Base-by-base conservation (phyloP, 2,113 vertebrate species). In the Todiramphus chloris region DNA sequence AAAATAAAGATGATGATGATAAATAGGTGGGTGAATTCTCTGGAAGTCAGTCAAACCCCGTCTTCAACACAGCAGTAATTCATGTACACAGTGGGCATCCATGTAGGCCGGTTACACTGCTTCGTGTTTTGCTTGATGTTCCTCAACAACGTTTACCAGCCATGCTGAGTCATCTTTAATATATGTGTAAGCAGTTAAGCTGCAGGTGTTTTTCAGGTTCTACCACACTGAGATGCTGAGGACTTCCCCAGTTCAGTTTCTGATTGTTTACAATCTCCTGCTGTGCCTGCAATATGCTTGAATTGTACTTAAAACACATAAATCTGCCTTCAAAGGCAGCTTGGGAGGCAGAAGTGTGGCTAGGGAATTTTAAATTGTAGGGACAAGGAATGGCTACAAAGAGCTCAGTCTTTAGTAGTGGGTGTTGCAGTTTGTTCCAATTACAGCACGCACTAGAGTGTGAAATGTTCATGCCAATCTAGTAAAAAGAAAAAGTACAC, bases 321-420 rank as follows among this genome's bases (percentile, higher is more conserved):
- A 98, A 98, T 98, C 96, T 97, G 88, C 94, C 97, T 98, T 99
- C 98, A 98, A 98, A 98, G 96, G 95, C 97, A 96, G 94, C 90
- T 96, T 96, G 94, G 96, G 97, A 97, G 96, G 92, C 93, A 97
- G 89, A 96, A 97, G 96, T 90, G 96, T 95, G 96, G 94, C 95
- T 77, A 91, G 96, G 87, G 94, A 97, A 95, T 95, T 98, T 96
- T 93, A 97, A 98, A 97, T 83, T 83, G 81, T 94, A 92, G 94
- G 93, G 90, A 92, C 87, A 96, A 96, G 94, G 41, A 83, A 94
- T 66, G 87, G 94, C 91, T 93, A 93, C 89, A 92, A 93, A 96
- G 96, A 87, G 68, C 84, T 98, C 83, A 62, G 84, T 94, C 94
- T 97, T 97, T 97, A 97, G 96, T 96, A 96, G 95, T 80, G 97